phyloP scores from a whole-genome alignment of 2,797 vertebrate genomes.

The Dermochelys coriacea region DNA sequence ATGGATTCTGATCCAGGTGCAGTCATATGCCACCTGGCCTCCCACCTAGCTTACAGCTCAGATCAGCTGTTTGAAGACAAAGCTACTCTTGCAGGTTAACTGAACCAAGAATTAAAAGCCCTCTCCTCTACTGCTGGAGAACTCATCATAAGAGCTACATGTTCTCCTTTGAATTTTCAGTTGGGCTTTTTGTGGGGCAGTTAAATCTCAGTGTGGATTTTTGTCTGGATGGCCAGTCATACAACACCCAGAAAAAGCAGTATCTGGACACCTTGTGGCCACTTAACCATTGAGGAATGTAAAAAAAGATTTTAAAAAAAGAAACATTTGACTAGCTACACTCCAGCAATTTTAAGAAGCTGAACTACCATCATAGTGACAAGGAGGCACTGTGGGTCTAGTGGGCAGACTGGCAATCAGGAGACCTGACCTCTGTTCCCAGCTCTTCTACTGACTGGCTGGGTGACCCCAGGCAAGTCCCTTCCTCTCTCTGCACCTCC shows the following conservation, averaged over 20 bases:
- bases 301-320: background rate
- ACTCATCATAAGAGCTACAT: background rate
- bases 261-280: background rate
- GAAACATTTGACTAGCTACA: background rate
- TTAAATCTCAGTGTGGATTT: conserved; percentile 45
- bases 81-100: conserved; percentile 93
- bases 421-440: background rate
- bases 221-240: background rate
- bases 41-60: conserved; percentile 89
- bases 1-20: conserved; percentile 92
- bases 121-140: background rate
- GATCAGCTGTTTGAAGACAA: background rate
- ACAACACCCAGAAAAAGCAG: background rate
- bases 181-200: conserved; percentile 60
- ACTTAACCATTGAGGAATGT: background rate
- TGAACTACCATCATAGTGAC: background rate
- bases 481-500: background rate
- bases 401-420: background rate
- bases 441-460: background rate
- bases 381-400: background rate
- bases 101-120: conserved; percentile 83
- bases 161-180: background rate
- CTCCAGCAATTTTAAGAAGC: background rate
- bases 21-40: conserved; percentile 93
- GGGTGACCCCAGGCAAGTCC: background rate